Conservation (phyloP, 1,140 invertebrate genomes). For the Psilanteris sp. region DNA sequence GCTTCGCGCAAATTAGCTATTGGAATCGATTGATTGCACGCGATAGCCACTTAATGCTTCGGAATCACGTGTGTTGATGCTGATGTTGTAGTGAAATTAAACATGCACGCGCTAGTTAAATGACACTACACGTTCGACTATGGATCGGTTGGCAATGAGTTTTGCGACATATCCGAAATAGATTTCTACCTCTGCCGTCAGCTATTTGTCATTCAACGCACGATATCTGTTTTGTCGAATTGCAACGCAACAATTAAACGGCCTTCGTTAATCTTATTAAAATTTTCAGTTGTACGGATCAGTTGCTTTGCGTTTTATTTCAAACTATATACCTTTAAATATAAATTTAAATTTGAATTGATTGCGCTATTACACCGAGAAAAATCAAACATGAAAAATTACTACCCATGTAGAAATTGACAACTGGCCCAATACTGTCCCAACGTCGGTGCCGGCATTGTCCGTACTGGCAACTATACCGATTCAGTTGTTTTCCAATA, state of each 20-base stretch:
- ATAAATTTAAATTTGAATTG: too few species aligned
- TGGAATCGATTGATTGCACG: constrained; percentile 34
- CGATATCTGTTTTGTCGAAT: constrained; percentile 35
- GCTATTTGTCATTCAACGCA: constrained; percentile 49
- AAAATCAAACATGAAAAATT: too few species aligned
- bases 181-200: constrained; percentile 26
- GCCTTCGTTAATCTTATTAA: constrained; percentile 45
- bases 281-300: too few species aligned
- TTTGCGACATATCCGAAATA: constrained; percentile 65
- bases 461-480: too few species aligned
- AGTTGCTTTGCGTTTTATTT: too few species aligned
- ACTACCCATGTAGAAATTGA: too few species aligned
- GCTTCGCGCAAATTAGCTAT: constrained; percentile 1
- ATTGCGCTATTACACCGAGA: too few species aligned
- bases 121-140: constrained; percentile 35
- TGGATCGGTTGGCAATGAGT: constrained; percentile 66
- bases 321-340: too few species aligned
- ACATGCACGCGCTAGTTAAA: constrained; percentile 42
- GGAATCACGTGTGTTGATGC: constrained; percentile 38
- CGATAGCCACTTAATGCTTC: constrained; percentile 23
- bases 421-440: too few species aligned
- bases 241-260: constrained; percentile 38
- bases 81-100: constrained; percentile 19
- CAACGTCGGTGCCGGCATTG: too few species aligned
- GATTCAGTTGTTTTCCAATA: too few species aligned